These are phyloP conservation scores for Choloepus hoffmanni DNA, from an alignment of 2,113 vertebrate species.

Conservation along the genomic window DNA sequence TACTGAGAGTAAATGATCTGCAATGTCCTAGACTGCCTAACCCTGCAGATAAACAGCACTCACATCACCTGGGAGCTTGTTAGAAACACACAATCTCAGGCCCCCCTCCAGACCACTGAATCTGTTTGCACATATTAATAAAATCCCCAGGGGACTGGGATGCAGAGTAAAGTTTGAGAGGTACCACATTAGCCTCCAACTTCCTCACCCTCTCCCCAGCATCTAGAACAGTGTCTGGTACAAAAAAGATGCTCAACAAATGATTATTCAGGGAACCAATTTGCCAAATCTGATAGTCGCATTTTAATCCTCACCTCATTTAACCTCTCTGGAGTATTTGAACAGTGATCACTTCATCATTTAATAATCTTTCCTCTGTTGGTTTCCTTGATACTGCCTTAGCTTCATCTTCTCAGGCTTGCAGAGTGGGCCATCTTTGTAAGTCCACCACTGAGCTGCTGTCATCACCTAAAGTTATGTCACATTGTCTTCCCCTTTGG, in stretches of 20 bases:
- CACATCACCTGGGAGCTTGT: not conserved
- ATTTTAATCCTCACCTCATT: not conserved
- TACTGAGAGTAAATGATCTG: not conserved
- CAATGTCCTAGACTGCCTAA: not conserved
- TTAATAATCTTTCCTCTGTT: not conserved
- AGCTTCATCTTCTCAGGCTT: not conserved
- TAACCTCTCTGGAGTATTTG: not conserved
- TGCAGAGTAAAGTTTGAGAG: not conserved
- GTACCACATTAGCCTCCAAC: no score
- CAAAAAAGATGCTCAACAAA: no score
- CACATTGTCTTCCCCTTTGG: not conserved
- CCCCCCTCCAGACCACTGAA: not conserved
- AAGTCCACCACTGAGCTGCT: not conserved
- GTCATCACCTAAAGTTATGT: not conserved
- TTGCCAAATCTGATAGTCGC: not conserved
- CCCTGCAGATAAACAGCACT: not conserved
- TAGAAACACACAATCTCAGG: not conserved
- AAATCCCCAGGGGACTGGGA: not conserved
- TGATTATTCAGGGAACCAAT: not conserved
- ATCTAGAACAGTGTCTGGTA: not conserved
- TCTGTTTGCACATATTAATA: accelerated
- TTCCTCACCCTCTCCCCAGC: not conserved
- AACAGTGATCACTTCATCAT: not conserved
- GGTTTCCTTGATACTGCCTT: not conserved
- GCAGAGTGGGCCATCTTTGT: not conserved